Evolutionary conservation across 2,113 vertebrate species (phyloP).

Genomic region (Meleagris gallopavo): DNA sequence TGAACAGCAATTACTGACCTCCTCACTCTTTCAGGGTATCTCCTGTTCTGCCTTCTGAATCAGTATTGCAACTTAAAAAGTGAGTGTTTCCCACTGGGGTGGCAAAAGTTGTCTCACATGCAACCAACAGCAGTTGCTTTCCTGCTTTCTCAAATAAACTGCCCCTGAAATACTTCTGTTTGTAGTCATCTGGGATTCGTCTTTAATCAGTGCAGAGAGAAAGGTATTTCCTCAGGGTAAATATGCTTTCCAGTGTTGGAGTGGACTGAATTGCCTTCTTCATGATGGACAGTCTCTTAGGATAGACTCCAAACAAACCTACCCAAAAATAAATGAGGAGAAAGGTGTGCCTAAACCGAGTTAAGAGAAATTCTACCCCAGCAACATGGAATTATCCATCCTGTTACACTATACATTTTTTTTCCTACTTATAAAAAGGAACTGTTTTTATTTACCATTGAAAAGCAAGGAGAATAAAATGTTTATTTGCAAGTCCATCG

Average conservation of each 20-base stretch:
- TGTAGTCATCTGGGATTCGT: neutral
- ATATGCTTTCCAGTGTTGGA: neutral
- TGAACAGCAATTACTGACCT: accelerated
- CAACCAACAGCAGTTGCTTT: neutral
- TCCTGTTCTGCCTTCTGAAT: neutral
- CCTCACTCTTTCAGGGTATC: accelerated
- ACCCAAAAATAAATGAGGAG: neutral
- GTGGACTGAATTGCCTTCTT: neutral
- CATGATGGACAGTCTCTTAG: neutral
- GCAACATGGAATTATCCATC: neutral
- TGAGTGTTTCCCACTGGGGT: neutral
- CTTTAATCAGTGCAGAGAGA: neutral
- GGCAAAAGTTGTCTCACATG: neutral
- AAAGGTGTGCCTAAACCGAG: accelerated
- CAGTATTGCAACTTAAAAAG: neutral
- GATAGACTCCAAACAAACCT: neutral
- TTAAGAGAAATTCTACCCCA: neutral
- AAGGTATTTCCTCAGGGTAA: neutral
- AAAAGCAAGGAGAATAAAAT: neutral
- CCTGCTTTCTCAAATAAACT: neutral
- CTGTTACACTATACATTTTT: neutral
- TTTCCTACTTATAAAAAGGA: neutral
- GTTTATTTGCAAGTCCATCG: neutral
- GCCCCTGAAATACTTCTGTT: neutral
- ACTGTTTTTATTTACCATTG: neutral